phyloP scores from a whole-genome alignment of 2,888 invertebrate species.

The Amphimallon solstitiale region DNA sequence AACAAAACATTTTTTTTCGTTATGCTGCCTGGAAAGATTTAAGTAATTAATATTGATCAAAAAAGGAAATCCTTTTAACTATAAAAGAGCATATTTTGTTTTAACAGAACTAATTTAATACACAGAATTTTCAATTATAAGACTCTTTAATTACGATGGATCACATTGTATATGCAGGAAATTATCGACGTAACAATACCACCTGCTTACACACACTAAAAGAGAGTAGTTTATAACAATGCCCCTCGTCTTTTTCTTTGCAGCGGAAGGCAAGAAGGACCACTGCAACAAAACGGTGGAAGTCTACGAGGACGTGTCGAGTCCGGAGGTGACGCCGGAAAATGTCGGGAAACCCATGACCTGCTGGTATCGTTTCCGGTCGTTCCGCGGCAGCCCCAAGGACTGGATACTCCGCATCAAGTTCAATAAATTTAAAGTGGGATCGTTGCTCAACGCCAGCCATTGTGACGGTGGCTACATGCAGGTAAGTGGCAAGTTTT shows the following conservation, averaged over 20 bases:
- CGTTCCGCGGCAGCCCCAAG: constrained; percentile 85
- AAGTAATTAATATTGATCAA: too few relatives aligned
- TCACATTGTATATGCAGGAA: too few relatives aligned
- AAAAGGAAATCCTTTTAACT: too few relatives aligned
- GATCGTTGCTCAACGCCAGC: constrained; percentile 85
- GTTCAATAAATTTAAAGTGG: constrained; percentile 94
- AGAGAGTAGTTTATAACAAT: background rate
- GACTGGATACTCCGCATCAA: constrained; percentile 91
- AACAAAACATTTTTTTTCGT: too few relatives aligned
- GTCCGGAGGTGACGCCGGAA: constrained; percentile 83
- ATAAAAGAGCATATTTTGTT: too few relatives aligned
- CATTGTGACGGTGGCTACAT: constrained; percentile 89
- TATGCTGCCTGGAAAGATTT: too few relatives aligned
- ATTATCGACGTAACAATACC: background rate
- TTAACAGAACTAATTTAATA: too few relatives aligned
- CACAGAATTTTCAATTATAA: too few relatives aligned
- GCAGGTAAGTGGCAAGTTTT: constrained; percentile 71
- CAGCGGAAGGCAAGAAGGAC: constrained; percentile 78
- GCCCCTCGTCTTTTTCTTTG: constrained; percentile 43
- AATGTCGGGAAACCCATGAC: constrained; percentile 88
- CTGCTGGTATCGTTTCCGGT: constrained; percentile 90
- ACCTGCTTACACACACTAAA: too few relatives aligned
- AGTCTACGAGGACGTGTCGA: constrained; percentile 91
- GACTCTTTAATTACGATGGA: too few relatives aligned
- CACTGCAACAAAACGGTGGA: constrained; percentile 95